A percentile compares a stretch with the other conserved stretches of the same genome.
Conservation (phyloP, 2,113 vertebrate genomes). For the Todiramphus saurophagus region DNA sequence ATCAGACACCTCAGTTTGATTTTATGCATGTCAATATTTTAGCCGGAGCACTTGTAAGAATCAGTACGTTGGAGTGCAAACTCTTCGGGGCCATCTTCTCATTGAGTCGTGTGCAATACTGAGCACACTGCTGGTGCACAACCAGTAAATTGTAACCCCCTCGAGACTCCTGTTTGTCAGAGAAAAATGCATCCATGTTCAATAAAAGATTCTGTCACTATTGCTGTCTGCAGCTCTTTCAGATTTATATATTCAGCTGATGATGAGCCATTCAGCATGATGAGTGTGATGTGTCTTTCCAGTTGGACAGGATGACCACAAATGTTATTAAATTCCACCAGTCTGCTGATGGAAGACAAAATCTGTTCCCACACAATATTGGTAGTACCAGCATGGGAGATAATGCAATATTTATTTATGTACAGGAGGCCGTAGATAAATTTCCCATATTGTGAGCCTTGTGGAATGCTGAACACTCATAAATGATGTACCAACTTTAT, state of each 20-base stretch:
- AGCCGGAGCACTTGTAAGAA: not conserved
- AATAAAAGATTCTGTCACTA: conserved; percentile 30
- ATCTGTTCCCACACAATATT: conserved; percentile 54
- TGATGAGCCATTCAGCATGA: conserved; percentile 39
- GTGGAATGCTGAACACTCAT: conserved; percentile 40
- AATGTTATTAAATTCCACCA: conserved; percentile 65
- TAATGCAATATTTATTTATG: conserved; percentile 67
- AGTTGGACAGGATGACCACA: conserved; percentile 59
- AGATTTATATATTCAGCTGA: conserved; percentile 52
- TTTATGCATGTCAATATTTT: not conserved
- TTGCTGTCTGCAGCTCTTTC: conserved; percentile 37
- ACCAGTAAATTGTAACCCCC: not conserved
- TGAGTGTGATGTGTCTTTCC: conserved; percentile 54
- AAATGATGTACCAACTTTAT: conserved; percentile 63
- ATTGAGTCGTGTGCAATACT: not conserved
- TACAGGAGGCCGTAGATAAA: conserved; percentile 38
- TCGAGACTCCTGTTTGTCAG: conserved; percentile 14
- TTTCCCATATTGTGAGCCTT: conserved; percentile 64
- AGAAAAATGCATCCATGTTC: conserved; percentile 27
- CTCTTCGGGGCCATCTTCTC: not conserved
- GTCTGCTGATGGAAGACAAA: conserved; percentile 58
- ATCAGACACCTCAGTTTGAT: not conserved
- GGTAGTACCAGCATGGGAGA: conserved; percentile 20
- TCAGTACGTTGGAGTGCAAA: not conserved
- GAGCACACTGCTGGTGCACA: not conserved